These are phyloP conservation scores for Stylophora pistillata DNA, from an alignment of 64 coral and sea anemone genomes.

Conservation along the genomic window DNA sequence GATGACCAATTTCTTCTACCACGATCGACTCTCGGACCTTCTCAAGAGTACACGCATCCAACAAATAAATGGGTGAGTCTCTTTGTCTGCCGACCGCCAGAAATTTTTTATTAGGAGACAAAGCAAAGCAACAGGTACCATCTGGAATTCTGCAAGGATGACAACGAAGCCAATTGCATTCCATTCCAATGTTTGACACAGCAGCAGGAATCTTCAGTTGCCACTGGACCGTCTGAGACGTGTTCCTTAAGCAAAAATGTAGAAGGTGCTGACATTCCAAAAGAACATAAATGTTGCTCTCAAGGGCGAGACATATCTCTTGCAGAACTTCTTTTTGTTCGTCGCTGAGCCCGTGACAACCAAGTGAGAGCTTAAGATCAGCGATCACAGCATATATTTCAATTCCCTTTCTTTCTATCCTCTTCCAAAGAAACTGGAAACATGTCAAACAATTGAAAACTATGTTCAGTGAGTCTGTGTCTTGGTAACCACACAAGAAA, in stretches of 20 bases:
- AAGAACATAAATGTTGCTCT: not conserved
- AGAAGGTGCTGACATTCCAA: constrained; percentile 1
- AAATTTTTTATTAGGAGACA: not conserved
- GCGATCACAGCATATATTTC: too few species aligned
- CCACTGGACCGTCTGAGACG: not conserved
- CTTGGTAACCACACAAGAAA: not conserved
- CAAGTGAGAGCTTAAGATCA: too few species aligned
- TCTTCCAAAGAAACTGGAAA: not conserved
- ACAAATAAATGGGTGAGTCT: not conserved
- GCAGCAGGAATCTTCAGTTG: not conserved
- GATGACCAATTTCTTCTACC: not conserved
- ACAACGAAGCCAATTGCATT: not conserved
- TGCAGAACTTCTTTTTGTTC: too few species aligned
- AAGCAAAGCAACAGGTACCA: not conserved
- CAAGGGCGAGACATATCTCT: not conserved
- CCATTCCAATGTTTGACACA: not conserved
- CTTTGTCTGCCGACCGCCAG: not conserved
- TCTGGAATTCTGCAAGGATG: not conserved
- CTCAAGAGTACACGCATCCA: not conserved
- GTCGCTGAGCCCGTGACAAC: too few species aligned
- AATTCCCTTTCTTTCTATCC: too few species aligned
- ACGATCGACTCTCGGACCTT: not conserved
- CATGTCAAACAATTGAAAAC: constrained; percentile 42
- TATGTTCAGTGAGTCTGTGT: not conserved
- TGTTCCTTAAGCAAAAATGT: not conserved